These are phyloP conservation scores for Rhynchonycteris naso DNA, from an alignment of 2,797 vertebrate genomes.

Conservation along the genomic window DNA sequence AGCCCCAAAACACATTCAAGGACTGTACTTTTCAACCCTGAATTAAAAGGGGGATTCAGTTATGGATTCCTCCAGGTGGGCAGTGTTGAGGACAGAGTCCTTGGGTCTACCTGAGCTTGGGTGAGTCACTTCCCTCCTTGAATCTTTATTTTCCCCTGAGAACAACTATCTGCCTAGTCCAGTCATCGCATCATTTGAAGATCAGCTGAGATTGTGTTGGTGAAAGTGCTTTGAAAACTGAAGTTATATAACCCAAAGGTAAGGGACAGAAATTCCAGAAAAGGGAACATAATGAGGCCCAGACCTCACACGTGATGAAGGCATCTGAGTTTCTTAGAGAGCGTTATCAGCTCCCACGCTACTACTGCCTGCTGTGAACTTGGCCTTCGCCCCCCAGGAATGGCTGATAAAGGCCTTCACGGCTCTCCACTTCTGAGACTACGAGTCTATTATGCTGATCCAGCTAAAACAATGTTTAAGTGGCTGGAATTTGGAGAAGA, in stretches of 20 bases:
- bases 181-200: background rate
- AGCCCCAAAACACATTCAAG: background rate
- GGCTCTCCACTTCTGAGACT: background rate
- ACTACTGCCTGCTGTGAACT: conserved; percentile 47
- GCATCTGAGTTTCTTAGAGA: conserved; percentile 55
- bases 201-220: background rate
- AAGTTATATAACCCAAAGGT: background rate
- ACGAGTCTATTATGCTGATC: conserved; percentile 34
- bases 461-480: conserved; percentile 67
- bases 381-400: conserved; percentile 64
- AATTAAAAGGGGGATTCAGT: background rate
- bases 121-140: background rate
- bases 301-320: background rate
- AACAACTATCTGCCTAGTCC: background rate
- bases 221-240: background rate
- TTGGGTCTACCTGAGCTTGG: background rate
- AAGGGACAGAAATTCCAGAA: background rate
- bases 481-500: conserved; percentile 24
- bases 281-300: background rate
- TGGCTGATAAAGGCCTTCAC: conserved; percentile 14
- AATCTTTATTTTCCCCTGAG: background rate
- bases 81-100: background rate
- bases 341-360: background rate
- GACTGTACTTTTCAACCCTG: background rate
- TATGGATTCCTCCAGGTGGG: background rate